These are phyloP conservation scores for Kryptopterus vitreolus DNA, from an alignment of 2,797 vertebrate genomes.

Conservation along the genomic window DNA sequence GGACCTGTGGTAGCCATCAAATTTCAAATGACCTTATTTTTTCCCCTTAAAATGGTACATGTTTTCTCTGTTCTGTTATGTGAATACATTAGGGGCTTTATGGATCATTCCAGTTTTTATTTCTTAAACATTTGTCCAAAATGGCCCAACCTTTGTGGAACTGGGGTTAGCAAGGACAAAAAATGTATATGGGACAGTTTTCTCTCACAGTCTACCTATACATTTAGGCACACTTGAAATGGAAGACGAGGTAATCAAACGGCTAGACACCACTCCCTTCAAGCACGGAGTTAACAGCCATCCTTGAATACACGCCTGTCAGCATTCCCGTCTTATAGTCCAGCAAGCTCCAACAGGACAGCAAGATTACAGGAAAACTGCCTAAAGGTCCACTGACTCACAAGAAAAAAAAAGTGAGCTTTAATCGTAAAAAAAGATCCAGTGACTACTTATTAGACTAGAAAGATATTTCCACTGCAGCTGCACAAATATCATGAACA, in stretches of 20 bases:
- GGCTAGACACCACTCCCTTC: conserved; percentile 43
- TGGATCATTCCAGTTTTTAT: too few species aligned
- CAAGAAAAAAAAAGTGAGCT: background rate
- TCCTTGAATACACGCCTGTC: conserved; percentile 29
- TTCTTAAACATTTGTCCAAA: too few species aligned
- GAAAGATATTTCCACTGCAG: conserved; percentile 35
- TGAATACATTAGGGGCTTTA: too few species aligned
- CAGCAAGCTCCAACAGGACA: conserved; percentile 42
- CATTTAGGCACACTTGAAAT: conserved; percentile 9
- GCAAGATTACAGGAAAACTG: conserved; percentile 1
- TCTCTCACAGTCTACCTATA: background rate
- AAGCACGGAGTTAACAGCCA: conserved; percentile 13
- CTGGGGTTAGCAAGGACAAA: background rate
- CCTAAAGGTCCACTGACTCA: conserved; percentile 15
- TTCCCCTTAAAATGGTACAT: too few species aligned
- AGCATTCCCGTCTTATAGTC: conserved; percentile 34
- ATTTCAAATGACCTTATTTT: too few species aligned
- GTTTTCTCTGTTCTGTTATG: too few species aligned
- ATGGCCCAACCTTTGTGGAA: too few species aligned
- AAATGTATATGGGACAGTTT: background rate
- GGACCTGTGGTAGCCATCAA: too few species aligned
- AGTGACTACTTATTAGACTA: background rate
- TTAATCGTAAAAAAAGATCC: background rate
- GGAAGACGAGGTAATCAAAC: conserved; percentile 27
- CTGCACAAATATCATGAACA: conserved; percentile 43